Base-by-base conservation (phyloP, 2,113 vertebrate genomes). In the Pipra filicauda region DNA sequence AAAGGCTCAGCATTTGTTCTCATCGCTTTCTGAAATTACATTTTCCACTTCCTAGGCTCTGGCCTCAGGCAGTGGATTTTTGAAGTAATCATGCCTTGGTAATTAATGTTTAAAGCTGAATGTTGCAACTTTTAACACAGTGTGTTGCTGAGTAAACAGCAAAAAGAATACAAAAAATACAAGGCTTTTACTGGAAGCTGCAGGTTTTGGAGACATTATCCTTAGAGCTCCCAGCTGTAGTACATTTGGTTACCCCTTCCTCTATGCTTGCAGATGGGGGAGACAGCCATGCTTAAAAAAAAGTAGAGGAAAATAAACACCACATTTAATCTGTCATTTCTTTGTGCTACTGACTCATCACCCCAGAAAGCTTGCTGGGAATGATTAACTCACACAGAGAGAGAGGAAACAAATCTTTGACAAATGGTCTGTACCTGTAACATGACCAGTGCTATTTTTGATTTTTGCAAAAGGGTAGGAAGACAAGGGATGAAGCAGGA, bases 31-130 rank as follows among this genome's bases (percentile, higher is more conserved):
- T 89, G 87, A 96, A 96, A 91, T 83, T 95, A 91, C 76, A 73
- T 96, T 97, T 96, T 95, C 93, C 89, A 96, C 78, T 95, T 97
- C 87, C 70, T 89, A 95, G 85, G 86, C 81, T 79, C 73, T 91
- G 85, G 72, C 96, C 81, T 87, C 14, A 2, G 96, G 96, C 91
- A 77, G 37, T 93, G 93, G 65, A 97, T 97, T 97, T 96, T 96
- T 95, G 39, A 88, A 88, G 89, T 73, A 92, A 79, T 87, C 78
- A 22, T 87, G 76, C 79, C 86, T 91, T 91, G 66, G 90, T 96
- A 95, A 96, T 96, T 93, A 81, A 93, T 77, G 88, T 92, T 96
- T 91, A 93, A 96, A 93, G 79, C 87, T 86, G 67, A 89, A 89
- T 91, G 85, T 96, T 93, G 89, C 85, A 92, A 95, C 93, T 93